phyloP scores from a whole-genome alignment of 2,797 vertebrate genomes.

The Anabacerthia variegaticeps region DNA sequence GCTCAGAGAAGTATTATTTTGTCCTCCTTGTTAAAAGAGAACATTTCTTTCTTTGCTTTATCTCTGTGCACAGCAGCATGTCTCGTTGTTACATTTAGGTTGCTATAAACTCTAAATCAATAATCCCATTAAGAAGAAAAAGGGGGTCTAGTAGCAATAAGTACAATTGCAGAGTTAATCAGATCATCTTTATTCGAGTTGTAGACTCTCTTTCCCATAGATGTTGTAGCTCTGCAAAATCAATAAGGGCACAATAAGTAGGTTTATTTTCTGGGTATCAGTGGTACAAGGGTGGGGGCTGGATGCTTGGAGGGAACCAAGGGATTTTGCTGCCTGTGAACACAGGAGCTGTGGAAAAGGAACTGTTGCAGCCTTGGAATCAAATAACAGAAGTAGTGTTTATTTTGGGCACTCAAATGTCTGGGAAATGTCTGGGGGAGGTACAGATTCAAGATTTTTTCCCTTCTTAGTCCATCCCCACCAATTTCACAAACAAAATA shows the following conservation, averaged over 20 bases:
- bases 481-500: background rate
- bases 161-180: conserved; percentile 63
- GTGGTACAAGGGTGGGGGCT: background rate
- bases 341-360: background rate
- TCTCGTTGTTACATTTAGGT: background rate
- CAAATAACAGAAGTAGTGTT: background rate
- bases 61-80: background rate
- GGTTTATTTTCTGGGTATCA: conserved; percentile 3
- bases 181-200: conserved; percentile 32
- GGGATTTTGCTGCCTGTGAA: background rate
- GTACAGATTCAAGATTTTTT: conserved; percentile 11
- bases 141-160: conserved; percentile 41
- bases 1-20: background rate
- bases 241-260: background rate
- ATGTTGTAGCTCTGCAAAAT: background rate
- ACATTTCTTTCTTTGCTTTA: background rate
- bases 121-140: conserved; percentile 54
- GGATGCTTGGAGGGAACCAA: background rate
- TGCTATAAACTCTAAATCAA: conserved; percentile 52
- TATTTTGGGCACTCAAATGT: background rate
- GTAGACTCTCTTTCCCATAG: background rate
- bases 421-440: background rate
- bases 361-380: background rate
- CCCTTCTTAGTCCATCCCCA: background rate
- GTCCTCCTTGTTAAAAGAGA: background rate